Base-by-base conservation (phyloP, 1,140 invertebrate species). In the Akabosia matsudoensis region DNA sequence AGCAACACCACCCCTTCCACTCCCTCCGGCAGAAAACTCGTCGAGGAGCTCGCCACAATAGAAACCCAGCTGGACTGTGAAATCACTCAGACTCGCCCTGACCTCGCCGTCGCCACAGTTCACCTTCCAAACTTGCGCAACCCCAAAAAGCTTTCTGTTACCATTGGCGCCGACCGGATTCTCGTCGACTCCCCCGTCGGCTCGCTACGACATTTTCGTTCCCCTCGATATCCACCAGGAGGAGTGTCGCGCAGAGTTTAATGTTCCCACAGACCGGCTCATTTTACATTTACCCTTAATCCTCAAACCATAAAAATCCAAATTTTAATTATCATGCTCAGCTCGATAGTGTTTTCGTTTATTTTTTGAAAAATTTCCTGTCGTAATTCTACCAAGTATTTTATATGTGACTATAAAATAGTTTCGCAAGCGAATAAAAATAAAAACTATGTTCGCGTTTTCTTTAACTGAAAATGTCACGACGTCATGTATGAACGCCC, bases 221-320 rank as follows among this genome's bases (percentile, higher is more conserved):
- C 77, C 77, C 2, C 22, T 80, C 26, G 79, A 80, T 31, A 78
- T 80, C 64, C 79, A 75, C n/a, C 79, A 80, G 37, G 79, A 80
- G 64, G 73, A 80, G n/a, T 70, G 70, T 24, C 31, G 37, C 0
- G 77, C 79, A n/a, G 77, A 80, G 24, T 80, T 56, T 37, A 73
- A 78, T 31, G 31, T 33, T 3, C 70, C 74, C 0, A 74, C 72
- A 1, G 74, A 79, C 26, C 56, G 75, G 26, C 33, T 80, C 0
- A 75, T 24, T 16, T 16, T 80, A 0, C 31, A 78, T 22, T 64
- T 79, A 26, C 75, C 75, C 30, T 30, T 79, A 18, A 64, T 76
- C 26, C n/a, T 75, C 1, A 79, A 76, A 71, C 77, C 74, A 4
- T 78, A 71, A 75, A 30, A n/a, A n/a, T n/a, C n/a, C n/a, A n/a